Conservation (phyloP, 2,113 vertebrate species). For the Laticauda colubrina region DNA sequence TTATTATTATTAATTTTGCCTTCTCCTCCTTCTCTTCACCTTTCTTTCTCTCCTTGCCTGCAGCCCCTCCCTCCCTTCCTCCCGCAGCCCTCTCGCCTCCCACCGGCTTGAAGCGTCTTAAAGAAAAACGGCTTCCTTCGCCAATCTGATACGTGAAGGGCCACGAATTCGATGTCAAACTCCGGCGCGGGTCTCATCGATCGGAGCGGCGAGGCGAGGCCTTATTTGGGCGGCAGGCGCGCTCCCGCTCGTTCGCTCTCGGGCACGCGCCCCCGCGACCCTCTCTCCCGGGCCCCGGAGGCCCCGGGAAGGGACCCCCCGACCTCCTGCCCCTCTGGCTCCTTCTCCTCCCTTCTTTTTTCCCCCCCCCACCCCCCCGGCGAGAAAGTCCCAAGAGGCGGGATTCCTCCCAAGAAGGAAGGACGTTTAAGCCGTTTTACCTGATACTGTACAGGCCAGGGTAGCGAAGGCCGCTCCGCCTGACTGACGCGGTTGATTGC, state of each 20-base stretch:
- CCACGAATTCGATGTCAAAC: constrained; percentile 82
- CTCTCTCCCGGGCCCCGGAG: constrained; percentile 11
- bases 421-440: background rate
- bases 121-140: constrained; percentile 68
- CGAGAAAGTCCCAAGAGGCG: background rate
- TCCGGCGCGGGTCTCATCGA: constrained; percentile 79
- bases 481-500: background rate
- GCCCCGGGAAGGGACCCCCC: constrained; percentile 34
- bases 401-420: background rate
- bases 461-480: background rate
- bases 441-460: no score
- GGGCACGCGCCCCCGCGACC: background rate
- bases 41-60: constrained; percentile 59
- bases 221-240: constrained; percentile 55
- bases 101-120: constrained; percentile 73
- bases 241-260: background rate
- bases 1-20: background rate
- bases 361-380: no score
- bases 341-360: background rate
- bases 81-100: constrained; percentile 60
- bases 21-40: constrained; percentile 35
- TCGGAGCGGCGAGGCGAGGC: constrained; percentile 76
- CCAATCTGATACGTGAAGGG: constrained; percentile 71
- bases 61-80: background rate
- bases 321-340: background rate